Conservation (phyloP, 2,113 vertebrate genomes). For the Peucedramus taeniatus region DNA sequence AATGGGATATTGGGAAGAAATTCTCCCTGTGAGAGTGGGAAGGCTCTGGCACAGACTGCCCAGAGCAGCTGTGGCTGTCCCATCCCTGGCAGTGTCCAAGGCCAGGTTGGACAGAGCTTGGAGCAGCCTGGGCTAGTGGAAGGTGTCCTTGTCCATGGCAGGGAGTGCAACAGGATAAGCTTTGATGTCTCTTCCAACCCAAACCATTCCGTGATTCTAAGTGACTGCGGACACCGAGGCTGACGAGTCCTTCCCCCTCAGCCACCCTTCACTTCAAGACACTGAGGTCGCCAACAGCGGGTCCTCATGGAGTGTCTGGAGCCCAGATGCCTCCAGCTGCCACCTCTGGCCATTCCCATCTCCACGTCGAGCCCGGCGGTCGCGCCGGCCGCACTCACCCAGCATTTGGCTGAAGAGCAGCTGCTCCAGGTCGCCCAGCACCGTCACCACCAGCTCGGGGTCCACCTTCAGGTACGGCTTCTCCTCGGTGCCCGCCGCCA, state of each 20-base stretch:
- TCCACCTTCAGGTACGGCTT: conserved; percentile 94
- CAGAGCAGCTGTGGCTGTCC: background rate
- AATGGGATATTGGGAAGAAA: background rate
- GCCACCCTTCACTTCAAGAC: background rate
- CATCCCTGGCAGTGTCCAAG: background rate
- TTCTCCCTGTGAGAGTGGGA: background rate
- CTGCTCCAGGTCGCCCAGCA: conserved; percentile 95
- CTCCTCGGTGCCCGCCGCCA: conserved; percentile 73
- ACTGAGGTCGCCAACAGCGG: background rate
- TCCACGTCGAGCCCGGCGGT: background rate
- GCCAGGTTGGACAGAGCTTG: accelerated
- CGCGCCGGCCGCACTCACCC: conserved; percentile 76
- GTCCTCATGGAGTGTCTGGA: background rate
- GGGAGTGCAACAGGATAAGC: background rate
- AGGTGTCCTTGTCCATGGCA: background rate
- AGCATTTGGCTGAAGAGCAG: conserved; percentile 96
- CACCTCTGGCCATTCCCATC: background rate
- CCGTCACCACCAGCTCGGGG: conserved; percentile 94
- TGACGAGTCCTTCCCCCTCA: background rate
- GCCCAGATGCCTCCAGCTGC: background rate
- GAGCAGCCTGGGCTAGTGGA: background rate
- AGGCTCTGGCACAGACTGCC: background rate
- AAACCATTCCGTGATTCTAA: background rate
- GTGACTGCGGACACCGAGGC: background rate
- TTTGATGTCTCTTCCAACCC: background rate